Evolutionary conservation across 1,140 invertebrate genomes (phyloP), one percentile per base, ranked within the genome.

Genomic region (Drosophila burlai): DNA sequence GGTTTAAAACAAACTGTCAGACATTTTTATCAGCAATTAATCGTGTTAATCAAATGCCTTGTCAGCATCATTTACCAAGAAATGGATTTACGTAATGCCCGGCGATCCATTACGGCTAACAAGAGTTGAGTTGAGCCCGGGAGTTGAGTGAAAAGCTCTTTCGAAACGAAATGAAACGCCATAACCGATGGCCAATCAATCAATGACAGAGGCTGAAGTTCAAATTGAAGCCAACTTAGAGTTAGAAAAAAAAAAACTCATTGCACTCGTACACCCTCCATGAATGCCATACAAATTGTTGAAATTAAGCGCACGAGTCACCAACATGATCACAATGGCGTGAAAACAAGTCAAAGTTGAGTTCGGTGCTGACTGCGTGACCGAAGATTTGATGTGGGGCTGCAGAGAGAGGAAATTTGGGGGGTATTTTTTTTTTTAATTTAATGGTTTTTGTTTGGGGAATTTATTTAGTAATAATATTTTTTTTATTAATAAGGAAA

Each of bases 11-110:
- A 87, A 90, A 84, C 86, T 82, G 85, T 90, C 75, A 85, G 86
- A 89, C 85, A 90, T 80, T 89, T 91, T 89, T 89, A 89, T 89
- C 85, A 85, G 86, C 85, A 89, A 89, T 89, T 89, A 89, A 89
- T 89, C 85, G 85, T 89, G 85, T 89, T 89, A 89, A 89, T 90
- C 85, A 89, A 89, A 89, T 89, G 85, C 86, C 85, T 89, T 89
- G 85, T 89, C 85, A 89, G 85, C 85, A 82, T 90, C 85, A 90
- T 85, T 89, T 89, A 89, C 81, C 75, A 72, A 68, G 71, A 89
- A 83, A 77, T 67, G 76, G 63, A 82, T 71, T 87, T 89, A 87
- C 81, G 84, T 84, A 87, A 62, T 80, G 69, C 58, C 58, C 42
- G 47, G 46, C 71, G 66, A 72, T 67, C 58, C 31, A 67, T 57